These are phyloP conservation scores for Ramphastos sulfuratus DNA, from an alignment of 2,113 vertebrate species.

Conservation along the genomic window DNA sequence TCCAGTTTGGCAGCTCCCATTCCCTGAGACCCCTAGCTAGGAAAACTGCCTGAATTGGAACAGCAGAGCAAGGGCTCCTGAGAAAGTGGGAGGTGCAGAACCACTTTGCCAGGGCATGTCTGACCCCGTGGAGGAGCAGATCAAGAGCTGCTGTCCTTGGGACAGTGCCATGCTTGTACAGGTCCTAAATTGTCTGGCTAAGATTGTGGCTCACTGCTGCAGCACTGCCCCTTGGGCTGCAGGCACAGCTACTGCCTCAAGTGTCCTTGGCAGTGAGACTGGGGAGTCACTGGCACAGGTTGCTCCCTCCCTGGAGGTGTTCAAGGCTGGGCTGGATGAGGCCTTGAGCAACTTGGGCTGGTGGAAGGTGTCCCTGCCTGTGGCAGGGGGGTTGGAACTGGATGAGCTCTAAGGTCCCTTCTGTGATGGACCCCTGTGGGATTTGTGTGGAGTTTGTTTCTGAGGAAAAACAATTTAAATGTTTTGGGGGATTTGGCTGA, in stretches of 20 bases:
- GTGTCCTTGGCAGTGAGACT: not conserved
- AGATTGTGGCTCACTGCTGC: not conserved
- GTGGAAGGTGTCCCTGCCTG: too few relatives aligned
- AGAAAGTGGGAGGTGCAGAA: not conserved
- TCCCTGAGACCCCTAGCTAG: constrained; percentile 48
- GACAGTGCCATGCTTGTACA: not conserved
- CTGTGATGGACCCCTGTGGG: not conserved
- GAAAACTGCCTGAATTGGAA: not conserved
- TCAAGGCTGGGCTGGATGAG: too few relatives aligned
- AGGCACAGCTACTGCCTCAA: not conserved
- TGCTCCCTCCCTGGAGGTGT: too few relatives aligned
- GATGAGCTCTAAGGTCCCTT: too few relatives aligned
- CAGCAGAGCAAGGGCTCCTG: not conserved
- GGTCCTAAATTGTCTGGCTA: not conserved
- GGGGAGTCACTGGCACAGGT: too few relatives aligned
- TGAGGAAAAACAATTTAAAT: not conserved
- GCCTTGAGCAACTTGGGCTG: too few relatives aligned
- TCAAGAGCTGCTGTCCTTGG: not conserved
- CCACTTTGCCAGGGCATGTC: accelerated
- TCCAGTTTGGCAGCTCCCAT: constrained; percentile 43
- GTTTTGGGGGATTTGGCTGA: not conserved
- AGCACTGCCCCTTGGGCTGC: not conserved
- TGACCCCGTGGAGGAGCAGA: not conserved
- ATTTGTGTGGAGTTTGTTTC: not conserved
- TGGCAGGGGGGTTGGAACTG: too few relatives aligned